These are phyloP conservation scores for Blastobasis adustella DNA, from an alignment of 2,888 invertebrate species.

Conservation along the genomic window DNA sequence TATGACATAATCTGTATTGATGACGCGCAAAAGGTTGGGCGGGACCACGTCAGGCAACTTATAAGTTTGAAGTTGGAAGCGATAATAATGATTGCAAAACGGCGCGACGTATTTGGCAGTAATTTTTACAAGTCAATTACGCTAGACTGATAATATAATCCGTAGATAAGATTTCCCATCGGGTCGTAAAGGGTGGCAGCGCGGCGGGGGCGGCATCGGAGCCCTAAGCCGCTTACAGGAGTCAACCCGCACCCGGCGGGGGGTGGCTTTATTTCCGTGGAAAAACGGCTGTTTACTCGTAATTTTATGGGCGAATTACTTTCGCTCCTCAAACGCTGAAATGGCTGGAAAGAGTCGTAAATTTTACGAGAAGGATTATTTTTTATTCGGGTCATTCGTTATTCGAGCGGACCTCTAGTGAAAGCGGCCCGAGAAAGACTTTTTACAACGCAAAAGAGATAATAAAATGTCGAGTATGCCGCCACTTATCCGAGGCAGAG, in stretches of 20 bases:
- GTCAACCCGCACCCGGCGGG: conserved; percentile 48
- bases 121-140: conserved; percentile 63
- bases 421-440: conserved; percentile 11
- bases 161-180: conserved; percentile 69
- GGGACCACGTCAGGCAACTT: no score
- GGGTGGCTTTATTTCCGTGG: conserved; percentile 61
- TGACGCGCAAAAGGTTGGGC: no score
- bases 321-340: conserved; percentile 65
- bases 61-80: no score
- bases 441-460: conserved; percentile 12
- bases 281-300: conserved; percentile 72
- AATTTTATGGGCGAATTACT: conserved; percentile 70
- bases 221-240: conserved; percentile 70
- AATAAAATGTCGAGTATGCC: conserved; percentile 41
- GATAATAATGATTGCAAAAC: no score
- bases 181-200: conserved; percentile 45
- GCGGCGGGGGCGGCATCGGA: conserved; percentile 34
- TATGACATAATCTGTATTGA: no score
- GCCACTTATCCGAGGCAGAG: conserved; percentile 34
- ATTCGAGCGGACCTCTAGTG: conserved; percentile 21
- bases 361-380: conserved; percentile 59
- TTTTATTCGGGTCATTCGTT: conserved; percentile 59
- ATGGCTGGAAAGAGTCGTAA: conserved; percentile 59
- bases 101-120: no score
- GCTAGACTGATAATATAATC: conserved; percentile 68